These are phyloP conservation scores for Rhyacichthys aspro DNA, from an alignment of 2,797 vertebrate species.

Conservation along the genomic window DNA sequence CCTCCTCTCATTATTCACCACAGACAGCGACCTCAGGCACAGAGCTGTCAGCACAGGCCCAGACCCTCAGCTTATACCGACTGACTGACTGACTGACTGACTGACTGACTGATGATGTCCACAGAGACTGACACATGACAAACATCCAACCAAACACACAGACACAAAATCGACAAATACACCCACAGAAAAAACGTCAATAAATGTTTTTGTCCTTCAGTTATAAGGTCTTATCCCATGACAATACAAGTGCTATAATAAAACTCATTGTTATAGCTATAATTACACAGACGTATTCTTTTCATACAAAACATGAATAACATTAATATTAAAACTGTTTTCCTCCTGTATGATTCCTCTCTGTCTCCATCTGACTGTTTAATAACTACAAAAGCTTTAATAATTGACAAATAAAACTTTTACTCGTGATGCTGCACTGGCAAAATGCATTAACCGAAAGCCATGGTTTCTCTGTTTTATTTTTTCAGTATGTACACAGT, in stretches of 20 bases:
- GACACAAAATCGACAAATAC: constrained; percentile 6
- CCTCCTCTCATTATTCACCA: constrained; percentile 55
- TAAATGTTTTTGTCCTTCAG: not conserved
- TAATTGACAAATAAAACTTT: too few species aligned
- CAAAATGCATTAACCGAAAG: too few species aligned
- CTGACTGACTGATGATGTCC: constrained; percentile 58
- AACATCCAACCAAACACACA: not conserved
- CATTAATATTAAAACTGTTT: too few species aligned
- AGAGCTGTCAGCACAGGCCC: constrained; percentile 51
- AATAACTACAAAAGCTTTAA: too few species aligned
- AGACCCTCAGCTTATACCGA: constrained; percentile 35
- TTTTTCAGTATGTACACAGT: not conserved
- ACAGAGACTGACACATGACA: constrained; percentile 19
- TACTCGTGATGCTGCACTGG: too few species aligned
- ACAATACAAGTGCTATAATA: too few species aligned
- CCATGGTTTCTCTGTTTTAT: not conserved
- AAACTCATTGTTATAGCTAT: too few species aligned
- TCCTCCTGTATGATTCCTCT: too few species aligned
- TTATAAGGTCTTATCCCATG: not conserved
- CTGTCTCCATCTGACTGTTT: too few species aligned
- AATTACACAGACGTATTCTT: too few species aligned
- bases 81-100: constrained; percentile 57
- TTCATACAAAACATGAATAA: too few species aligned
- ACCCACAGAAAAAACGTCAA: not conserved
- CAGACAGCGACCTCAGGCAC: constrained; percentile 48